Evolutionary conservation across 2,113 vertebrate species (phyloP).

Genomic region (Scartelaos histophorus): DNA sequence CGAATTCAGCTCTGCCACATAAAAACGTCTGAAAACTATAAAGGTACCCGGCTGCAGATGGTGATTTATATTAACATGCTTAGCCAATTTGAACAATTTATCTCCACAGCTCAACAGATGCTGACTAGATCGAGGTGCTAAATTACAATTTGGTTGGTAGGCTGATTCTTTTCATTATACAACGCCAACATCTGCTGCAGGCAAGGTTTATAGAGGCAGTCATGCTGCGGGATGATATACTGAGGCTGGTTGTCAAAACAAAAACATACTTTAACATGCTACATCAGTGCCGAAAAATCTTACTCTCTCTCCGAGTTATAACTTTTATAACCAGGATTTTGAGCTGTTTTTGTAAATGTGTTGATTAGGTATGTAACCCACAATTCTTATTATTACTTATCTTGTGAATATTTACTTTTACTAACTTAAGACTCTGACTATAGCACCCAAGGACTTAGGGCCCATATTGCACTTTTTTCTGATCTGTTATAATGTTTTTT

Average conservation of each 20-base stretch:
- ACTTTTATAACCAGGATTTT: not conserved
- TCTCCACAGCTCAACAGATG: constrained; percentile 77
- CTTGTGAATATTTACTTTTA: no score
- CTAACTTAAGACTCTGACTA: no score
- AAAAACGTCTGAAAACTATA: constrained; percentile 31
- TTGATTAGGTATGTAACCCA: no score
- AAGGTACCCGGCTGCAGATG: constrained; percentile 65
- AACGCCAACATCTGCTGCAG: constrained; percentile 70
- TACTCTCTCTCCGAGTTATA: not conserved
- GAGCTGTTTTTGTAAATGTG: not conserved
- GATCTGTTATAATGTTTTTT: no score
- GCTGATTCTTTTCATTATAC: constrained; percentile 72
- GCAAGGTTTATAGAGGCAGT: constrained; percentile 54
- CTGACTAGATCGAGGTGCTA: constrained; percentile 62
- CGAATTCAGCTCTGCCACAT: constrained; percentile 11
- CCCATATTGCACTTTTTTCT: no score
- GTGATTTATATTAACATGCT: constrained; percentile 65
- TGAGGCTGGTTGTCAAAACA: constrained; percentile 43
- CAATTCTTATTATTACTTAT: no score
- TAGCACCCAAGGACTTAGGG: no score
- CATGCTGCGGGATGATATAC: constrained; percentile 44
- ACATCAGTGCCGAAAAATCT: not conserved
- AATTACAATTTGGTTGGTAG: constrained; percentile 72
- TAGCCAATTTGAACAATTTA: constrained; percentile 67
- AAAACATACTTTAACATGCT: constrained; percentile 1